Conservation (phyloP, 2,888 invertebrate species). For the Aphidoletes aphidimyza region DNA sequence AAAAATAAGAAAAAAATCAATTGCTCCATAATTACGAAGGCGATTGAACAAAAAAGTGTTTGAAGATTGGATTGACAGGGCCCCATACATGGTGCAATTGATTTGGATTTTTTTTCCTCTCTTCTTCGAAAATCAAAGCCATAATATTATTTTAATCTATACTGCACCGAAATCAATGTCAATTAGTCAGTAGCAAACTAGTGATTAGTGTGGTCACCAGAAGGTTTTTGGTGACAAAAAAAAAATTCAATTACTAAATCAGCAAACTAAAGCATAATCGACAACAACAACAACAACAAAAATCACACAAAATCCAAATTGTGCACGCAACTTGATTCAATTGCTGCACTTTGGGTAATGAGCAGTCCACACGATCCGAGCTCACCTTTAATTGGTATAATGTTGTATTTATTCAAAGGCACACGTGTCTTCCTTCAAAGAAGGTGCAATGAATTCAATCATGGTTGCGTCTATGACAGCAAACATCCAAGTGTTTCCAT, state of each 20-base stretch:
- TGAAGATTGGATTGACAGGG: slow-evolving; percentile 11
- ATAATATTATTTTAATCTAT: slow-evolving; percentile 3
- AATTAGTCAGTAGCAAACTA: slow-evolving; percentile 34
- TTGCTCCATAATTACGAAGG: slow-evolving; percentile 6
- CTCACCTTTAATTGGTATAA: too few species aligned
- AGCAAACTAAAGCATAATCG: neutral
- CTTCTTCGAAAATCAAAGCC: neutral
- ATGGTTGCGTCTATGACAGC: too few species aligned
- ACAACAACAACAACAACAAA: neutral
- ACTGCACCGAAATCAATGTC: slow-evolving; percentile 4
- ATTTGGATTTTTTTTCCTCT: neutral
- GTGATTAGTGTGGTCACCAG: neutral
- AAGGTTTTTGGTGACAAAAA: neutral
- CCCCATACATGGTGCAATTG: neutral
- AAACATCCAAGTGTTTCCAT: too few species aligned
- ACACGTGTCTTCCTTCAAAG: too few species aligned
- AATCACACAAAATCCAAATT: neutral
- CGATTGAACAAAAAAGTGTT: neutral
- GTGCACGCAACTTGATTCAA: too few species aligned
- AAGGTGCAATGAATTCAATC: too few species aligned
- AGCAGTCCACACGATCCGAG: too few species aligned
- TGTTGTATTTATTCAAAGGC: too few species aligned
- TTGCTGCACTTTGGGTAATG: too few species aligned
- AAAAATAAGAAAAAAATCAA: neutral
- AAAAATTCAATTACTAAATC: slow-evolving; percentile 8